Evolutionary conservation across 2,113 vertebrate species (phyloP).

Genomic region (Centropristis striata): DNA sequence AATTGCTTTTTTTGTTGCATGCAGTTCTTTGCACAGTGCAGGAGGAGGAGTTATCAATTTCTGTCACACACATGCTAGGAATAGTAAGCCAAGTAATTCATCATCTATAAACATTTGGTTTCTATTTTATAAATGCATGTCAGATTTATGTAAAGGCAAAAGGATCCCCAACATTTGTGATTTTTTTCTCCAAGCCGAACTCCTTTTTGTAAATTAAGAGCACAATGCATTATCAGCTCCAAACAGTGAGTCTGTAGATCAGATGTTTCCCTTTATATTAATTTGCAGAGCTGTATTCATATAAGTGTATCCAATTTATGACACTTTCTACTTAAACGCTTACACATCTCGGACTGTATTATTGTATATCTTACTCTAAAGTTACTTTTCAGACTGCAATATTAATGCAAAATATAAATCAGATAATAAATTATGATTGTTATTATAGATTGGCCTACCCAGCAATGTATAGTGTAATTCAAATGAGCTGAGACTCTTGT

Average conservation of each 20-base stretch:
- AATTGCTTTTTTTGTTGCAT: not conserved
- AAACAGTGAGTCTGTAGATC: not conserved
- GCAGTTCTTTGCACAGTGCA: conserved; percentile 14
- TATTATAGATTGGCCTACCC: no score
- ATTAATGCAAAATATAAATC: no score
- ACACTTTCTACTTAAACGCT: no score
- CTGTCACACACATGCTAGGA: conserved; percentile 38
- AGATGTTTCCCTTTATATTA: not conserved
- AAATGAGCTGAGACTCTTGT: no score
- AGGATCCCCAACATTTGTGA: conserved; percentile 20
- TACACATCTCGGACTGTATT: no score
- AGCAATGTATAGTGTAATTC: no score
- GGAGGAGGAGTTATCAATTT: conserved; percentile 10
- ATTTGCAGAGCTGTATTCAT: not conserved
- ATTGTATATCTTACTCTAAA: no score
- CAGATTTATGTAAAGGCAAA: conserved; percentile 30
- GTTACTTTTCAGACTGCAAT: no score
- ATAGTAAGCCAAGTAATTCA: conserved; percentile 42
- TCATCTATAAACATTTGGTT: conserved; percentile 61
- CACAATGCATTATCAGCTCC: not conserved
- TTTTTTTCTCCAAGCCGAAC: not conserved
- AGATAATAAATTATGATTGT: no score
- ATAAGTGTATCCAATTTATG: not conserved
- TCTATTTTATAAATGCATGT: conserved; percentile 52
- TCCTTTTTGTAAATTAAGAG: conserved; percentile 10